Evolutionary conservation across 2,888 invertebrate genomes (phyloP).

Genomic region (Chymomyza amoena): DNA sequence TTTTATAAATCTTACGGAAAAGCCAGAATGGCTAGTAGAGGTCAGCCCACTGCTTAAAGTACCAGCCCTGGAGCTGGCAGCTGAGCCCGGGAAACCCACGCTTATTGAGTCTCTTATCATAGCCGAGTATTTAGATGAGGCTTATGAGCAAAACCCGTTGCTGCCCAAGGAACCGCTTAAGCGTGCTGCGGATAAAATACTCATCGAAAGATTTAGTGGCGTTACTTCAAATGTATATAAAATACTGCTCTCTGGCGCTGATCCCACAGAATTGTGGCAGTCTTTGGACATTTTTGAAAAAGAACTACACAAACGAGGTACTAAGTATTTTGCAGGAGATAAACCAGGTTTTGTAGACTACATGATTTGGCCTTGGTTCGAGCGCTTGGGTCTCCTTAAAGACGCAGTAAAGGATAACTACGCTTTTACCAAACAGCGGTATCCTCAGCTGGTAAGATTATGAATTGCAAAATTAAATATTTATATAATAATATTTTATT

Average conservation of each 20-base stretch:
- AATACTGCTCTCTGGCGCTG: slow-evolving; percentile 38
- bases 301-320: slow-evolving; percentile 83
- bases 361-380: slow-evolving; percentile 93
- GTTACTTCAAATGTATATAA: slow-evolving; percentile 66
- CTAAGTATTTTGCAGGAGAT: slow-evolving; percentile 84
- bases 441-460: slow-evolving; percentile 25
- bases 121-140: slow-evolving; percentile 89
- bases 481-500: background rate
- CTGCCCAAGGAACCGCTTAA: slow-evolving; percentile 80
- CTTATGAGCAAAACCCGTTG: slow-evolving; percentile 84
- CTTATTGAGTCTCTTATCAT: slow-evolving; percentile 91
- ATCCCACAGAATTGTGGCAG: slow-evolving; percentile 48
- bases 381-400: slow-evolving; percentile 81
- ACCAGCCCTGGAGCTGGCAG: slow-evolving; percentile 85
- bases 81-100: slow-evolving; percentile 80
- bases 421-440: slow-evolving; percentile 47
- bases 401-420: slow-evolving; percentile 81
- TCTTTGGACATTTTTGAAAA: slow-evolving; percentile 84
- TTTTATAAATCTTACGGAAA: slow-evolving; percentile 85
- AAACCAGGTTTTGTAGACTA: slow-evolving; percentile 89
- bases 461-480: background rate
- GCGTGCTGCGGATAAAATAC: slow-evolving; percentile 77
- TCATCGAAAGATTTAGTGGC: slow-evolving; percentile 74
- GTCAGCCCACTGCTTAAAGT: slow-evolving; percentile 85
- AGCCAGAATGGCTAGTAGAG: slow-evolving; percentile 90